These are phyloP conservation scores for Tethea ocularis DNA, from an alignment of 2,888 invertebrate species.

Conservation along the genomic window DNA sequence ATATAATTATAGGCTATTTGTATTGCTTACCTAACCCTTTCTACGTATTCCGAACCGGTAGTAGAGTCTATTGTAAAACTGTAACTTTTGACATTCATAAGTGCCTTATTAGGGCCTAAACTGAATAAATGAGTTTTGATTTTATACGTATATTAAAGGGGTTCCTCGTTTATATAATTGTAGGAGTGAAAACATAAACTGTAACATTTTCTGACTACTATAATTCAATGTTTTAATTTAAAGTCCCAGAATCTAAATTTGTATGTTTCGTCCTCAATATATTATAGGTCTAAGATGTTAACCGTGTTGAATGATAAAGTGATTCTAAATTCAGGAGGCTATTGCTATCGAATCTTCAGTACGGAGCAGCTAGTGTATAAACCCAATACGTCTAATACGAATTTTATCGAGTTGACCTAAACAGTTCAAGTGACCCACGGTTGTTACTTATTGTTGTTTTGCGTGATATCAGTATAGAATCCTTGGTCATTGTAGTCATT, in stretches of 20 bases:
- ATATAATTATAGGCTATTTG: not conserved
- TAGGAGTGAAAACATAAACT: not conserved
- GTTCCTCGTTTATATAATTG: not conserved
- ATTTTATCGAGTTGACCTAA: conserved; percentile 29
- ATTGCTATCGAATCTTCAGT: not conserved
- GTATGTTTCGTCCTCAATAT: conserved; percentile 24
- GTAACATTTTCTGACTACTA: conserved; percentile 23
- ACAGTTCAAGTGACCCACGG: conserved; percentile 22
- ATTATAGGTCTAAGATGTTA: conserved; percentile 12
- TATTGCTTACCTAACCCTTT: too few relatives aligned
- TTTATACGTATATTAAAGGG: too few relatives aligned
- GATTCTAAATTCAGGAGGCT: conserved; percentile 8
- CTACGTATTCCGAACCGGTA: too few relatives aligned
- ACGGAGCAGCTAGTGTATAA: not conserved
- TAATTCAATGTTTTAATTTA: conserved; percentile 31
- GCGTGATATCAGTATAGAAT: conserved; percentile 25
- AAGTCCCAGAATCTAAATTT: conserved; percentile 32
- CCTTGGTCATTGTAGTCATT: conserved; percentile 26
- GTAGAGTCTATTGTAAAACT: too few relatives aligned
- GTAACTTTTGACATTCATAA: too few relatives aligned
- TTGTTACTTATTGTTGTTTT: conserved; percentile 33
- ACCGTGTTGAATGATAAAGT: conserved; percentile 19
- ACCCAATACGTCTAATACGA: conserved; percentile 11
- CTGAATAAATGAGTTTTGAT: too few relatives aligned
- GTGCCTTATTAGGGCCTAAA: too few relatives aligned